Evolutionary conservation across 1,140 invertebrate species (phyloP).

Genomic region (Sinonovacula constricta): DNA sequence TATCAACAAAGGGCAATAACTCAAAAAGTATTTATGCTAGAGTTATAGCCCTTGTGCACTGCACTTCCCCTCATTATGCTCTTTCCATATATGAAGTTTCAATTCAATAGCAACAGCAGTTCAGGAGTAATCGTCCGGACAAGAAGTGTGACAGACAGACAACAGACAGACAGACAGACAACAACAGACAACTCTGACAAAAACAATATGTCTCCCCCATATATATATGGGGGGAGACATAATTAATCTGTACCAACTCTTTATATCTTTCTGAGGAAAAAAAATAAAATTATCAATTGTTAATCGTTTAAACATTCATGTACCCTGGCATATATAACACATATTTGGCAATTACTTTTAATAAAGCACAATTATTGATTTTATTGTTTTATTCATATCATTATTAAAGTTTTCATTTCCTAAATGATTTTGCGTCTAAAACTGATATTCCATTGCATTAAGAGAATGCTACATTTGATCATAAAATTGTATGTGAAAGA

Average conservation of each 20-base stretch:
- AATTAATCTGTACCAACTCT: conserved; percentile 1
- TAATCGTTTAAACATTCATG: conserved; percentile 1
- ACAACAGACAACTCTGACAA: neutral
- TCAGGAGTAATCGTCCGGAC: neutral
- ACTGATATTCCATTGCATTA: conserved; percentile 1
- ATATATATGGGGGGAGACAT: neutral
- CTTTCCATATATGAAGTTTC: conserved; percentile 10
- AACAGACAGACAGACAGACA: neutral
- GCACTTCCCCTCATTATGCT: neutral
- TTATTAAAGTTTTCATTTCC: conserved; percentile 1
- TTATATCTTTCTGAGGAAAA: conserved; percentile 1
- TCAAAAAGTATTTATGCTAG: neutral
- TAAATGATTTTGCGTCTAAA: conserved; percentile 1
- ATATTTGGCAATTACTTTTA: conserved; percentile 1
- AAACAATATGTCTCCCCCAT: neutral
- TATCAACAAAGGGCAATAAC: conserved; percentile 18
- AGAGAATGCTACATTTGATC: conserved; percentile 1
- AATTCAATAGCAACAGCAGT: neutral
- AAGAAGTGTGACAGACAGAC: neutral
- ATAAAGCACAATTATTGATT: conserved; percentile 1
- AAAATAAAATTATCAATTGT: neutral
- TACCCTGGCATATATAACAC: neutral
- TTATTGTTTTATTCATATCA: conserved; percentile 1
- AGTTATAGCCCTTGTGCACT: neutral
- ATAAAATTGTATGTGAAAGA: conserved; percentile 1